Evolutionary conservation across 2,888 invertebrate genomes (phyloP), one percentile per base, ranked within the genome.

Genomic region (Glyphotaelius pellucidus): DNA sequence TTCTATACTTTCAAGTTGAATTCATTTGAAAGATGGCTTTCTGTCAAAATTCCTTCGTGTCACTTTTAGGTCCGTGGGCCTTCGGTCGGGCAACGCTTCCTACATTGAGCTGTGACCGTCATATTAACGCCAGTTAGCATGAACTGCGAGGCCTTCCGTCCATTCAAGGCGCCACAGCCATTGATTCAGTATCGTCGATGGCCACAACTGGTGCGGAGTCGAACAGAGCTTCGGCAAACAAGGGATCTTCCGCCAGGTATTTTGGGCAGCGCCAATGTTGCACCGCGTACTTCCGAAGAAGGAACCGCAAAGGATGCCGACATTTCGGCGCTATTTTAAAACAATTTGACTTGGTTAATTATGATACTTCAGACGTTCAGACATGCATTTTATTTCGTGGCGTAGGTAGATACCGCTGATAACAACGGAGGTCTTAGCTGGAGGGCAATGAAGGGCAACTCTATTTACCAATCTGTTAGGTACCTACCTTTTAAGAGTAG

Each of bases 301-400:
- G 91, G 91, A 9, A 52, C 81, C 52, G n/a, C 83, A 91, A 91
- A 89, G 91, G 91, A 91, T 25, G 89, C 89, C 80, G 89, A 79
- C 79, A 30, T 19, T 52, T 87, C n/a, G 85, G 38, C n/a, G 42
- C 42, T 85, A 85, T 85, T 85, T 85, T 35, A 19, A 85, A 85
- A 31, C 47, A 47, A 47, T 47, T 67, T 5, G 52, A 67, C 52
- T 67, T 7, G 52, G 52, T 15, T 67, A 19, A 67, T 67, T 5
- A 67, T 25, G 25, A 19, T 67, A 67, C 52, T 67, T 2, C 52
- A 67, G 52, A 67, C 52, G 25, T 25, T 15, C 52, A 67, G 52
- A 67, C 52, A 15, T 19, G 19, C 19, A 3, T 19, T 15, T 47
- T 4, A 15, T 52, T 42, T 42, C 14, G 3, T 42, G 42, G 14